Evolutionary conservation across 2,888 invertebrate species (phyloP).

Genomic region (Caenorhabditis parvicauda): DNA sequence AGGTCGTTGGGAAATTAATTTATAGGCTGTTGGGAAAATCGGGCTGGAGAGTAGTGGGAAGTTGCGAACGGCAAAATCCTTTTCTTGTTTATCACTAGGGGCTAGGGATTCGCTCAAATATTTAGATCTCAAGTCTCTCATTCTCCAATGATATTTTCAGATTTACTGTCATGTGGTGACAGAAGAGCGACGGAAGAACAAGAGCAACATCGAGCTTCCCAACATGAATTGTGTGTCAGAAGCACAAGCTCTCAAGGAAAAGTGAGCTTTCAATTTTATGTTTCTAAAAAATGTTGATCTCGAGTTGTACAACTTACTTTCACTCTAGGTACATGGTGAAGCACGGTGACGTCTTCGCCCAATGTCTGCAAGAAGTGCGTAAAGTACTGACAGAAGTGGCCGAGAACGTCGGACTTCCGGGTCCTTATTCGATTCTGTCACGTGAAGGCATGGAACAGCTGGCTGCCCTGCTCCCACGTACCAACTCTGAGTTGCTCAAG

Average conservation of each 20-base stretch:
- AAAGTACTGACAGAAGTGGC: conserved; percentile 36
- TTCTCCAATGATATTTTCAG: conserved; percentile 17
- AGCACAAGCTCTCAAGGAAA: conserved; percentile 52
- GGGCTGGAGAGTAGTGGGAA: no score
- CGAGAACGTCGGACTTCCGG: conserved; percentile 24
- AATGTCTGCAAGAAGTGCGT: conserved; percentile 37
- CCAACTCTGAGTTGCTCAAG: conserved; percentile 57
- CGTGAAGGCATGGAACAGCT: conserved; percentile 55
- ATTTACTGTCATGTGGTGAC: conserved; percentile 43
- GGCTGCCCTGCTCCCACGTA: conserved; percentile 57
- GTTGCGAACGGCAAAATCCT: no score
- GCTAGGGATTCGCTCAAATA: no score
- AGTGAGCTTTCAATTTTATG: conserved; percentile 15
- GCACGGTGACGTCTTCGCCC: conserved; percentile 46
- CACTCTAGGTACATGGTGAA: conserved; percentile 42
- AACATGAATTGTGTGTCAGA: conserved; percentile 50
- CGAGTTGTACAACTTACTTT: not conserved
- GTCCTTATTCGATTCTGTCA: conserved; percentile 39
- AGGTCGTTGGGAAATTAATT: not conserved
- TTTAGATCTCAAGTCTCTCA: not conserved
- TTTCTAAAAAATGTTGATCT: not conserved
- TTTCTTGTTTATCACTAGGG: no score
- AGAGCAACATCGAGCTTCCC: conserved; percentile 22
- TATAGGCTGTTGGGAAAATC: no score
- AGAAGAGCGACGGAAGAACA: conserved; percentile 21